phyloP scores from a whole-genome alignment of 1,140 invertebrate species.

The Macrotrachela quadricornifera region DNA sequence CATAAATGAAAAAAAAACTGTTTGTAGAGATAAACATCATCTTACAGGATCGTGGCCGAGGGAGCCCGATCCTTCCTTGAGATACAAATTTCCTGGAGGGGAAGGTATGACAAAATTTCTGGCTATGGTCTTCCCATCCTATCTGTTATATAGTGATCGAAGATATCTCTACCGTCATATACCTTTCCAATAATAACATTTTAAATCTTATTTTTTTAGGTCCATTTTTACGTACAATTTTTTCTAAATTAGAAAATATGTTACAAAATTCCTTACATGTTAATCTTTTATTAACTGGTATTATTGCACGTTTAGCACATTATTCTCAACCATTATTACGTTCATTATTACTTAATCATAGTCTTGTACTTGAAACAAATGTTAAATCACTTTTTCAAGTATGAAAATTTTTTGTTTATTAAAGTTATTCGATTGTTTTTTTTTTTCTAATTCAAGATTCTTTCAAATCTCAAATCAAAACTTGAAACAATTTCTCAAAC shows the following conservation, averaged over 20 bases:
- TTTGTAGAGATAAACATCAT: no score
- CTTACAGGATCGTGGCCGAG: no score
- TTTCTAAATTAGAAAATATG: slow-evolving; percentile 60
- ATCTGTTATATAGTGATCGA: no score
- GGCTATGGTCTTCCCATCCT: no score
- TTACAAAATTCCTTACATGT: slow-evolving; percentile 59
- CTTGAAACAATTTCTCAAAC: no score
- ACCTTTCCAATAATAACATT: background rate
- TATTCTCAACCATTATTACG: slow-evolving; percentile 66
- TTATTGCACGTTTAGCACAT: slow-evolving; percentile 59
- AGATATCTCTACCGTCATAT: background rate
- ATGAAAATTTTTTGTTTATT: background rate
- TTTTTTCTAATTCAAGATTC: no score
- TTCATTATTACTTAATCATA: slow-evolving; percentile 63
- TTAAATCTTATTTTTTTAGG: slow-evolving; percentile 32
- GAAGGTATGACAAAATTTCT: no score
- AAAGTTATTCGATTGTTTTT: no score
- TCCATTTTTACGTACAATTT: slow-evolving; percentile 57
- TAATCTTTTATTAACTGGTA: slow-evolving; percentile 65
- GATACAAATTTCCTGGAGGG: no score
- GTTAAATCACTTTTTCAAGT: slow-evolving; percentile 73
- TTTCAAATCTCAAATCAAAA: no score
- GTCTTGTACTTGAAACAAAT: slow-evolving; percentile 61
- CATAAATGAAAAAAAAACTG: no score
- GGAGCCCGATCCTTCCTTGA: no score